Percentiles rank a stretch among this genome's conserved stretches.
Conservation (phyloP, 2,888 invertebrate species). For the Bimastos eiseni region DNA sequence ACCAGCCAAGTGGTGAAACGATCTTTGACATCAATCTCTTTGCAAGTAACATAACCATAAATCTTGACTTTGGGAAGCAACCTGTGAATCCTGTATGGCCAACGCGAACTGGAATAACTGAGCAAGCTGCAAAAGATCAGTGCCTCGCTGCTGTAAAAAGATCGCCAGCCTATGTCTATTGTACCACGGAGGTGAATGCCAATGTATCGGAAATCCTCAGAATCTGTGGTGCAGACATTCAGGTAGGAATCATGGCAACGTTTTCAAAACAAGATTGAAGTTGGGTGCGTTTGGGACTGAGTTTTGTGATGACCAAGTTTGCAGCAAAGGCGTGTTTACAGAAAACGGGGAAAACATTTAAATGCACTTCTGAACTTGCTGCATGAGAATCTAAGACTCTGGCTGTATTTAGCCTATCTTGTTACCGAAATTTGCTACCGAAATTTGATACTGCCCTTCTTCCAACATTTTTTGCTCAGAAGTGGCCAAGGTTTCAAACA, state of each 20-base stretch:
- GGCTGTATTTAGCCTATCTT: too few species aligned
- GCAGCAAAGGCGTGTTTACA: too few species aligned
- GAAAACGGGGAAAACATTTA: too few species aligned
- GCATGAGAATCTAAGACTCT: too few species aligned
- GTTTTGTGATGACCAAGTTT: too few species aligned
- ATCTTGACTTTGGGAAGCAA: background rate
- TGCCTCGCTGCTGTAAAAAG: background rate
- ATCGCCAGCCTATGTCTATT: background rate
- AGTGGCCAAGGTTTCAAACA: background rate
- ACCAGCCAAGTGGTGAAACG: background rate
- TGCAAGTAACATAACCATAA: background rate
- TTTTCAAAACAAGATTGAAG: background rate
- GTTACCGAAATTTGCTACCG: too few species aligned
- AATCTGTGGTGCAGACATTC: background rate
- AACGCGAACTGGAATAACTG: background rate
- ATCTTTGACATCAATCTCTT: background rate
- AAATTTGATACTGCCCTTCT: too few species aligned
- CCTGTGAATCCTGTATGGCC: background rate
- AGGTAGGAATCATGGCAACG: background rate
- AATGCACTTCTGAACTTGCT: too few species aligned
- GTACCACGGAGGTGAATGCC: background rate
- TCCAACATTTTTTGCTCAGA: too few species aligned
- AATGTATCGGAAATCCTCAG: background rate
- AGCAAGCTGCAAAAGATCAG: background rate
- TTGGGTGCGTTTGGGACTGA: too few species aligned